Percentiles rank a stretch among this genome's conserved stretches.
Conservation (phyloP, 1,140 invertebrate species). For the Leucophenga varia region DNA sequence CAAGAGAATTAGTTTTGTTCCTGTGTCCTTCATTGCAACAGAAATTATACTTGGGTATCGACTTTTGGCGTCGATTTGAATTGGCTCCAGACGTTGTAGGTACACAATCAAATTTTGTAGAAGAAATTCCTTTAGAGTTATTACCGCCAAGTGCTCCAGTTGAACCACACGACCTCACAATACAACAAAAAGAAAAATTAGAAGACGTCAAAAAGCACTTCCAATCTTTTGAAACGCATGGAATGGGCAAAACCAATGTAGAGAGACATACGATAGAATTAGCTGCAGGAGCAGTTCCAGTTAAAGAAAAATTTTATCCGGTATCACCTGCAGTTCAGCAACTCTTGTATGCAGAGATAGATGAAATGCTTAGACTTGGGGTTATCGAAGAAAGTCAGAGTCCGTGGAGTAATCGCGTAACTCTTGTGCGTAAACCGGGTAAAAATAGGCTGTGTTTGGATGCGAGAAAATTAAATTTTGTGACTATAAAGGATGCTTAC, state of each 20-base stretch:
- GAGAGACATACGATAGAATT: background rate
- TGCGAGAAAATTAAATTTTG: background rate
- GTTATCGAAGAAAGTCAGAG: constrained; percentile 1
- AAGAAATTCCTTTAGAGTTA: background rate
- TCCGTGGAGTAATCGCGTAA: background rate
- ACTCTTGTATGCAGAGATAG: background rate
- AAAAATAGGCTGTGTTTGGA: constrained; percentile 3
- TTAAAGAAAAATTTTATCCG: background rate
- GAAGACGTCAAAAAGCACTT: background rate
- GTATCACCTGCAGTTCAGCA: constrained; percentile 1
- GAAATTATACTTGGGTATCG: background rate
- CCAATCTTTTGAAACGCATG: background rate
- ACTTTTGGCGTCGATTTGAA: too few relatives aligned
- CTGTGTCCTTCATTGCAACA: background rate
- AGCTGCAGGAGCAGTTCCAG: background rate
- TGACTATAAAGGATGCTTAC: background rate
- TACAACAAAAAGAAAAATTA: background rate
- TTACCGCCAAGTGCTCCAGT: too few relatives aligned
- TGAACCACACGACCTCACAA: background rate
- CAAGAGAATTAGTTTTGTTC: background rate
- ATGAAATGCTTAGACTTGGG: background rate
- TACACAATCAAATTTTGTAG: background rate
- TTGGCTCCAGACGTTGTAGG: background rate
- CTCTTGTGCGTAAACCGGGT: background rate
- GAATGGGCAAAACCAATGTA: background rate